Evolutionary conservation across 2,888 invertebrate genomes (phyloP), one percentile per base, ranked within the genome.

Genomic region (Harpalus rufipes): DNA sequence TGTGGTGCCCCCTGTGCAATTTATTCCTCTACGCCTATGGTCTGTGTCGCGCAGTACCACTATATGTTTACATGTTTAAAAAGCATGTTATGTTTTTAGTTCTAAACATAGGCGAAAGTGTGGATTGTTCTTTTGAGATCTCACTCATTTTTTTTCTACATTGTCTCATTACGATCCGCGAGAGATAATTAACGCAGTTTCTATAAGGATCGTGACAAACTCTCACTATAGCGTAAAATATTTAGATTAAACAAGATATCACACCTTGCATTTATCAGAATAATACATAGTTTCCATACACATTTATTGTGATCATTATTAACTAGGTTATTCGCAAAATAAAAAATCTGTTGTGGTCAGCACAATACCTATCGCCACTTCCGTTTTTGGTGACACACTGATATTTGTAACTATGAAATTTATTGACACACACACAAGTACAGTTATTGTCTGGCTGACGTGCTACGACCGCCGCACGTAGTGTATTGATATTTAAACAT

Each of bases 61-160:
- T 74, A 51, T 18, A 51, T 74, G 44, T 51, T 74, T 51, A 74
- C 12, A 32, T 81, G 81, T 81, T 63, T 81, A 81, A 81, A 81
- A 81, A 81, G 81, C 81, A 81, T 81, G 44, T 65, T 65, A 65
- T 51, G 59, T 16, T 44, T 65, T 81, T 65, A n/a, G 25, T 44
- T 10, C 41, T 21, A 3, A 18, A 18, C n/a, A 65, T 18, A 14
- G 63, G 81, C 81, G 81, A 81, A 81, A 81, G 81, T 65, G 65
- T 8, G 65, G 65, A 65, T 65, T 81, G 63, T 81, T 65, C 44
- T 65, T 25, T 1, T 0, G 5, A 51, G 44, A 51, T 51, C 44
- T 51, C 44, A 65, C 21, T 51, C 10, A 3, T 72, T 8, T 12
- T 32, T 32, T 72, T 32, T 32, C 32, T 32, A 3, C 14, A 74